A percentile compares a stretch with the other conserved stretches of the same genome.
These are phyloP conservation scores for Calcarius lapponicus DNA, from an alignment of 2,797 vertebrate species.

Conservation along the genomic window DNA sequence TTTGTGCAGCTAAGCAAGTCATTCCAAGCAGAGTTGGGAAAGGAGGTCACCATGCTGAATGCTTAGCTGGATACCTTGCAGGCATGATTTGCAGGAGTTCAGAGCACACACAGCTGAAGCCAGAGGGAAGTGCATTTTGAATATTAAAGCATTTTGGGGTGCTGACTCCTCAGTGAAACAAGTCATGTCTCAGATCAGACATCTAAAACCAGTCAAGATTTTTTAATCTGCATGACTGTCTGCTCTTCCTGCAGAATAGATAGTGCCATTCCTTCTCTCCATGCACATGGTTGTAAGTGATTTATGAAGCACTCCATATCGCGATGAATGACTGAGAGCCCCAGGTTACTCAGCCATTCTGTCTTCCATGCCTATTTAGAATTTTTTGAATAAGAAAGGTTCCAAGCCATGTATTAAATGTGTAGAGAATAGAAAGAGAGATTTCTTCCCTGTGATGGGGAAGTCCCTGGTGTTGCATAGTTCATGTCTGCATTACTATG, in stretches of 20 bases:
- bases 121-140: neutral
- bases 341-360: slow-evolving; percentile 14
- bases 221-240: neutral
- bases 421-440: neutral
- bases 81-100: neutral
- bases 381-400: slow-evolving; percentile 1
- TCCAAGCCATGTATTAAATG: neutral
- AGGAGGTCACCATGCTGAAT: neutral
- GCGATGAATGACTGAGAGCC: neutral
- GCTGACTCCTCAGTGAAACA: neutral
- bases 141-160: neutral
- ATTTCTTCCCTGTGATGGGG: neutral
- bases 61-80: neutral
- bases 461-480: neutral
- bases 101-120: neutral
- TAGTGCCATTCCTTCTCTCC: neutral
- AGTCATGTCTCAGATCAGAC: neutral
- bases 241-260: neutral
- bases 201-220: neutral
- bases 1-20: slow-evolving; percentile 12
- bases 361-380: neutral
- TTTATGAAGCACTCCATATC: neutral
- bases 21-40: neutral
- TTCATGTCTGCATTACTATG: neutral
- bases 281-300: neutral